A percentile compares a stretch with the other conserved stretches of the same genome.
Conservation (phyloP, 1,140 invertebrate genomes). For the Ctenoplectra terminalis region DNA sequence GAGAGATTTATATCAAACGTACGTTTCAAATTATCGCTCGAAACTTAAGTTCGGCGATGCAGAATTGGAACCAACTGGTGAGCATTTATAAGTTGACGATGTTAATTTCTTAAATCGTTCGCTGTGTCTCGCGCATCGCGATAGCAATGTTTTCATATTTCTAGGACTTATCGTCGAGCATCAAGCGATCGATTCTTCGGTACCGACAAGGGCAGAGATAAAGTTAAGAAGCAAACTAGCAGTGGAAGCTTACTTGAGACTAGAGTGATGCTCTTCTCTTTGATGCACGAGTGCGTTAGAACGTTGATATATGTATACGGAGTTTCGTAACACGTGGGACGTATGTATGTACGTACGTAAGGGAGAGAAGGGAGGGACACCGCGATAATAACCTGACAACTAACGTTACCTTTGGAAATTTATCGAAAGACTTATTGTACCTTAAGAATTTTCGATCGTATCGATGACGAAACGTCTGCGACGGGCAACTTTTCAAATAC, state of each 20-base stretch:
- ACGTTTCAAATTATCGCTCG: constrained; percentile 73
- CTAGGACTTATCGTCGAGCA: constrained; percentile 73
- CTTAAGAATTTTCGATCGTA: too few species aligned
- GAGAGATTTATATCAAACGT: constrained; percentile 75
- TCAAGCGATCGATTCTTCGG: constrained; percentile 65
- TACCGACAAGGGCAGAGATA: constrained; percentile 72
- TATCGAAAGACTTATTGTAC: too few species aligned
- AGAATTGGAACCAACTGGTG: constrained; percentile 36
- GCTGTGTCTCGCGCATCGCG: too few species aligned
- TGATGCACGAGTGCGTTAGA: not conserved
- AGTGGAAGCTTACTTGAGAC: constrained; percentile 70
- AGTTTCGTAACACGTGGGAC: too few species aligned
- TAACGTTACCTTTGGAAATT: too few species aligned
- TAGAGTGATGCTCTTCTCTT: constrained; percentile 9
- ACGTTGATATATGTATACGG: not conserved
- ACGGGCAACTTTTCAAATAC: too few species aligned
- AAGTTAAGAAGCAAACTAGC: constrained; percentile 74
- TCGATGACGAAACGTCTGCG: too few species aligned
- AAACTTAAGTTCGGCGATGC: constrained; percentile 55
- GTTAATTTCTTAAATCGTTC: too few species aligned
- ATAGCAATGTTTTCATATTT: constrained; percentile 33
- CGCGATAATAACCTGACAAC: too few species aligned
- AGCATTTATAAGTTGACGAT: not conserved
- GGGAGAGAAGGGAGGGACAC: too few species aligned
- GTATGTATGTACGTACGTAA: too few species aligned